Conservation (phyloP, 2,888 invertebrate species). For the Pristionchus arcanus region DNA sequence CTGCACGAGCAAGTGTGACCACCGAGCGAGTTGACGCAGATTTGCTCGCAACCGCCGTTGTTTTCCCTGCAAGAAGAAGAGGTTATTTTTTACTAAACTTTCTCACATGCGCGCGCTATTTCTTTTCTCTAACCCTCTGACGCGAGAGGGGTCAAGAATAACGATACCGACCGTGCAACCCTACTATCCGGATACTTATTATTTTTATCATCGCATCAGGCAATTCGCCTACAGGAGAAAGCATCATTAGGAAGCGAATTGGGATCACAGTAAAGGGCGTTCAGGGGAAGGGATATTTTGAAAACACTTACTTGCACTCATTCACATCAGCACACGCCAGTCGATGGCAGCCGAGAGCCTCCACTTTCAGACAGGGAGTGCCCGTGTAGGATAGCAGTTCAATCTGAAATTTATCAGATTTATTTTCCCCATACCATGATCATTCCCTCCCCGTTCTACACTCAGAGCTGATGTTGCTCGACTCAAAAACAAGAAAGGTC, state of each 20-base stretch:
- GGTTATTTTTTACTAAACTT: too few species aligned
- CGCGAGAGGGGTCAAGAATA: too few species aligned
- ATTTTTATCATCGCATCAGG: too few species aligned
- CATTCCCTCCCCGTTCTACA: too few species aligned
- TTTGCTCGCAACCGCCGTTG: constrained; percentile 79
- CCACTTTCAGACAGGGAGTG: constrained; percentile 56
- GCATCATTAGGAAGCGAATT: background rate
- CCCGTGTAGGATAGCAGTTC: constrained; percentile 51
- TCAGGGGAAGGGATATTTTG: too few species aligned
- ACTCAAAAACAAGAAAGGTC: background rate
- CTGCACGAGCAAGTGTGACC: constrained; percentile 82
- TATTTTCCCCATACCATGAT: too few species aligned
- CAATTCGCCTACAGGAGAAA: too few species aligned
- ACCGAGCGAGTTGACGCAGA: constrained; percentile 82
- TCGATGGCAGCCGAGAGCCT: constrained; percentile 65
- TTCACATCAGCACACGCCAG: constrained; percentile 73
- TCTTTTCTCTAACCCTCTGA: too few species aligned
- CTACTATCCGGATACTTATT: too few species aligned
- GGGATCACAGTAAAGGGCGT: too few species aligned
- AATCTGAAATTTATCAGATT: background rate
- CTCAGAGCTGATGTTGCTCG: background rate
- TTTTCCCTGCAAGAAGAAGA: constrained; percentile 58
- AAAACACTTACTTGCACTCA: constrained; percentile 68
- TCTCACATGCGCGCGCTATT: too few species aligned
- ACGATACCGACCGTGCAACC: too few species aligned